Conservation (phyloP, 2,797 vertebrate genomes). For the Malacoctenus gilli region DNA sequence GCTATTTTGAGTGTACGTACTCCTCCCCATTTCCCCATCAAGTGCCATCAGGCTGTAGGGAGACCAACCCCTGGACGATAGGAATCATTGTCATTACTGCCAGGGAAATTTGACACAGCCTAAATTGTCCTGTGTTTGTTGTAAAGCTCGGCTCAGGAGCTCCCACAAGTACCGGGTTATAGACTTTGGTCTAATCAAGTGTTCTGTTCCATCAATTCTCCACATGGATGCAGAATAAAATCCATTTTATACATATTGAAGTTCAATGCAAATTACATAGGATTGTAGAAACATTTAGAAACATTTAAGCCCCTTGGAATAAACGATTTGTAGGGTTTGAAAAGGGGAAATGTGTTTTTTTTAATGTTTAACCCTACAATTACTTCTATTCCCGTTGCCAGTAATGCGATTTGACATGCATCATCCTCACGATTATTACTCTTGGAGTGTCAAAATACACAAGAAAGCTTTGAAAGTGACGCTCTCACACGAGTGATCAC, state of each 20-base stretch:
- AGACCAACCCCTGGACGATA: constrained; percentile 53
- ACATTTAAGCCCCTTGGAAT: constrained; percentile 24
- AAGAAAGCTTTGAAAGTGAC: too few species aligned
- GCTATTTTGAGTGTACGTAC: constrained; percentile 61
- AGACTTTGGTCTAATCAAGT: constrained; percentile 52
- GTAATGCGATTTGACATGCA: too few species aligned
- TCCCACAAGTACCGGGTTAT: constrained; percentile 36
- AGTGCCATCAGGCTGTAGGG: constrained; percentile 63
- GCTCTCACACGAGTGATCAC: too few species aligned
- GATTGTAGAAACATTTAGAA: background rate
- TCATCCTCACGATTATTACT: too few species aligned
- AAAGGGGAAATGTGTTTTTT: background rate
- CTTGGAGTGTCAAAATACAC: too few species aligned
- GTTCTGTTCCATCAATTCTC: constrained; percentile 29
- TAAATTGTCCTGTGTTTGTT: constrained; percentile 67
- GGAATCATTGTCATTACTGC: constrained; percentile 67
- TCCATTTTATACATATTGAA: constrained; percentile 13
- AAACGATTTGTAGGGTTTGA: background rate
- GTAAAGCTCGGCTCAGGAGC: constrained; percentile 63
- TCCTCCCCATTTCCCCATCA: constrained; percentile 61
- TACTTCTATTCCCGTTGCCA: too few species aligned
- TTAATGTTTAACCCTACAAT: background rate
- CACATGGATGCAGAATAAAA: constrained; percentile 8
- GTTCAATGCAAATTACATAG: constrained; percentile 13
- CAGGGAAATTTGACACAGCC: constrained; percentile 69